Percentiles rank a stretch among this genome's conserved stretches.
These are phyloP conservation scores for Dryococelus australis DNA, from an alignment of 2,888 invertebrate species.

Conservation along the genomic window DNA sequence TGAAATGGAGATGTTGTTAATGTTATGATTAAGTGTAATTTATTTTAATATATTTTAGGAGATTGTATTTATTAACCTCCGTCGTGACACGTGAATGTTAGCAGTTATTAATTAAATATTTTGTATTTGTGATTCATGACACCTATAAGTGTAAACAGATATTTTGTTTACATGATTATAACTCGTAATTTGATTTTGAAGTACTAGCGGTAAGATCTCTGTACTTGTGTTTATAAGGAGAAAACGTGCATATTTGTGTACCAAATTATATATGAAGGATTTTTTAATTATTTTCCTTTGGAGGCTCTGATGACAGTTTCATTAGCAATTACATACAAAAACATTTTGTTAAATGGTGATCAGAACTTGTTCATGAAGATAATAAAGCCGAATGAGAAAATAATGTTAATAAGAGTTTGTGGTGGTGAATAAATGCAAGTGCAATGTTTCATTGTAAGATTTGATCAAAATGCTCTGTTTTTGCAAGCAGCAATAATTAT, in stretches of 20 bases:
- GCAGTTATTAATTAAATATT: background rate
- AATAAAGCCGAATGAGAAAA: no score
- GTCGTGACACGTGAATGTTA: background rate
- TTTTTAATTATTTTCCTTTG: background rate
- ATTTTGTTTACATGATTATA: no score
- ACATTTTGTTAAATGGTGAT: no score
- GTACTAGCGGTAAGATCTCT: background rate
- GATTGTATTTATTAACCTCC: background rate
- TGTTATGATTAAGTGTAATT: background rate
- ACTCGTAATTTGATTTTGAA: no score
- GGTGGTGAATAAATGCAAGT: no score
- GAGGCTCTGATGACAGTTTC: background rate
- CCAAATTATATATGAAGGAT: background rate
- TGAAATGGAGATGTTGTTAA: background rate
- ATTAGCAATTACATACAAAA: background rate
- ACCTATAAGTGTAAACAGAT: no score
- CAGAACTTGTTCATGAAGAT: no score
- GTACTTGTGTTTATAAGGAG: background rate
- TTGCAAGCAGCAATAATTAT: background rate
- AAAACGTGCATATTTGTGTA: background rate
- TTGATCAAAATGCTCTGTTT: background rate
- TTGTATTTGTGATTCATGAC: no score
- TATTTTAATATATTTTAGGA: background rate
- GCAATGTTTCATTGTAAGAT: background rate
- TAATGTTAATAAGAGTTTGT: no score